These are phyloP conservation scores for Sebastes schlegelii DNA, from an alignment of 2,113 vertebrate species.

Conservation along the genomic window DNA sequence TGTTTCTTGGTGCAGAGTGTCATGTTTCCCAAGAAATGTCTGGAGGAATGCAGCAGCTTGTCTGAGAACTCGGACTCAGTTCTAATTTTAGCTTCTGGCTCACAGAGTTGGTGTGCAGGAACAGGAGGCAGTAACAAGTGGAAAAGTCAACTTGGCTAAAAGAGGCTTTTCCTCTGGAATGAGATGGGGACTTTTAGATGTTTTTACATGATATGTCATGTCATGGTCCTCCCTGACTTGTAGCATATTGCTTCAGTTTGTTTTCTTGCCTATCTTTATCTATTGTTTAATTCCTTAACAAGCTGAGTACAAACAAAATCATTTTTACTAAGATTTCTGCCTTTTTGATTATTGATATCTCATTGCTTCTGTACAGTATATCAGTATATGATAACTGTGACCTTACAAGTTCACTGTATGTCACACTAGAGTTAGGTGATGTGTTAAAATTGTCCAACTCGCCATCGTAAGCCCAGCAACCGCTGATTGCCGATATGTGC, in stretches of 20 bases:
- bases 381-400: neutral
- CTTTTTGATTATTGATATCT: neutral
- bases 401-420: neutral
- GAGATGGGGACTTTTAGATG: neutral
- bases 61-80: constrained; percentile 75
- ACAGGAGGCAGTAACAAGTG: constrained; percentile 77
- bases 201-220: neutral
- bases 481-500: no score
- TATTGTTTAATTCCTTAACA: neutral
- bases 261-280: neutral
- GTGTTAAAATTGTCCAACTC: no score
- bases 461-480: no score
- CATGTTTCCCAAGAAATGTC: constrained; percentile 78
- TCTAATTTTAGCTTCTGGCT: constrained; percentile 84
- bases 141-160: constrained; percentile 63
- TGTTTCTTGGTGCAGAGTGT: constrained; percentile 77
- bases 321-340: neutral
- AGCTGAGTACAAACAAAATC: neutral
- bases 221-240: neutral
- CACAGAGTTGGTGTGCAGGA: constrained; percentile 74
- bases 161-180: constrained; percentile 42
- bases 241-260: neutral
- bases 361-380: neutral
- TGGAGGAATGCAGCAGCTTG: constrained; percentile 80
- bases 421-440: no score